Conservation (phyloP, 2,888 invertebrate species). For the Saturnia japonica region DNA sequence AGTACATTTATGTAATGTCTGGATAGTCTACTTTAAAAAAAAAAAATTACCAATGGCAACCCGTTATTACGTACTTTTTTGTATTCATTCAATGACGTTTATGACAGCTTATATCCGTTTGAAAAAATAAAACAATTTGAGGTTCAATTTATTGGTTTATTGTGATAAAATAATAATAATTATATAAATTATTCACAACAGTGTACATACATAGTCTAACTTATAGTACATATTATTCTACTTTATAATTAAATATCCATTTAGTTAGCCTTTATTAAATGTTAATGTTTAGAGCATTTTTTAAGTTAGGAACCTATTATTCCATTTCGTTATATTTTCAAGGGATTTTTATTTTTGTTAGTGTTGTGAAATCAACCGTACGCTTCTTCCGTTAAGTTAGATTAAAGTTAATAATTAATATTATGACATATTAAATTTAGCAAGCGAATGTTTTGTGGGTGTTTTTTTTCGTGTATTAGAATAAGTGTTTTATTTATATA, state of each 20-base stretch:
- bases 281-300: background rate
- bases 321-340: conserved; percentile 6
- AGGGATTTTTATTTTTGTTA: background rate
- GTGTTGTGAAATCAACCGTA: background rate
- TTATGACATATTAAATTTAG: no score
- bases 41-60: background rate
- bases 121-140: background rate
- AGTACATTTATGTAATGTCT: background rate
- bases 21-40: background rate
- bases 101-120: background rate
- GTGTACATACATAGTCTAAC: background rate
- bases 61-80: background rate
- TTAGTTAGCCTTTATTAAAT: conserved; percentile 15
- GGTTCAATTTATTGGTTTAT: conserved; percentile 7
- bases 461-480: background rate
- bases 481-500: background rate
- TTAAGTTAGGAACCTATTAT: conserved; percentile 16
- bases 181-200: background rate
- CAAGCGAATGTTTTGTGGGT: background rate
- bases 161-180: background rate
- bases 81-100: background rate
- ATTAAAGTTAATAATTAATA: background rate
- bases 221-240: background rate
- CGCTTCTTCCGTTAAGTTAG: background rate
- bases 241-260: conserved; percentile 10